These are phyloP conservation scores for Apocheima hispidaria DNA, from an alignment of 2,888 invertebrate species.

Conservation along the genomic window DNA sequence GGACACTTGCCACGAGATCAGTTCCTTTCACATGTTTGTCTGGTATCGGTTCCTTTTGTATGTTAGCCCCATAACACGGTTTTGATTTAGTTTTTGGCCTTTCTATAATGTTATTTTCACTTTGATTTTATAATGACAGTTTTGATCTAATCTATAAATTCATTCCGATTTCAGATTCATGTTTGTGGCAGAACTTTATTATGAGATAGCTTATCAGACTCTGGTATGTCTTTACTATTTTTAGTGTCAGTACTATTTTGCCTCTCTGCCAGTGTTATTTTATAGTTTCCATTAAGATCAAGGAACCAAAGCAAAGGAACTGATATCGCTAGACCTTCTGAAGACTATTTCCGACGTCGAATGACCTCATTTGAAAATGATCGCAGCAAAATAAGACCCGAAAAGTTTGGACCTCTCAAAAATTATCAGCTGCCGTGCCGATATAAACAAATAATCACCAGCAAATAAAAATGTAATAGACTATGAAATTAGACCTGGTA, in stretches of 20 bases:
- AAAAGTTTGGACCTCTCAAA: constrained; percentile 56
- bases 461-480: constrained; percentile 81
- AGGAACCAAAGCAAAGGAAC: constrained; percentile 52
- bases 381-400: constrained; percentile 60
- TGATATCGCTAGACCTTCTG: constrained; percentile 60
- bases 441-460: constrained; percentile 80
- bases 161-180: too few relatives aligned
- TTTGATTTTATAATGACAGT: not conserved
- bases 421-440: constrained; percentile 79
- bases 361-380: constrained; percentile 57
- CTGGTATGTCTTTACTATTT: not conserved
- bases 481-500: constrained; percentile 58
- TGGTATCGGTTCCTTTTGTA: constrained; percentile 26
- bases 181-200: too few relatives aligned
- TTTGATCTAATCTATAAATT: not conserved
- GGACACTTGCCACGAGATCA: constrained; percentile 51
- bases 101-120: not conserved
- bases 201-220: too few relatives aligned
- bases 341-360: constrained; percentile 56
- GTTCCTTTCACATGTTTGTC: constrained; percentile 45
- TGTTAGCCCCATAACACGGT: constrained; percentile 17
- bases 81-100: not conserved
- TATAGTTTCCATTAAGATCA: not conserved
- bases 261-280: not conserved
- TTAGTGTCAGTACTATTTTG: not conserved